These are phyloP conservation scores for Columba guinea DNA, from an alignment of 2,797 vertebrate species.

Conservation along the genomic window DNA sequence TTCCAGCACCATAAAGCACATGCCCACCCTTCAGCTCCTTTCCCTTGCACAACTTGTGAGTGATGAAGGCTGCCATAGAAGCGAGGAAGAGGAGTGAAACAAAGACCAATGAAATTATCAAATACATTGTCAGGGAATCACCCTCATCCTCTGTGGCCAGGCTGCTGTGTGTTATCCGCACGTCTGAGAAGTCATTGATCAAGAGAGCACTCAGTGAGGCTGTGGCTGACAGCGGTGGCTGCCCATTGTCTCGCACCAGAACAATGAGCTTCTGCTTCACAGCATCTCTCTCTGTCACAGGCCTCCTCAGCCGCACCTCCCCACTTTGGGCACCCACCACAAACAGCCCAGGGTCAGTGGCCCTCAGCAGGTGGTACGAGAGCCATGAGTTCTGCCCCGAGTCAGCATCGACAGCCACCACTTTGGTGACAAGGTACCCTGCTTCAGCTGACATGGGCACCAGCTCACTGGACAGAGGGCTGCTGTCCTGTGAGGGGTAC, in stretches of 20 bases:
- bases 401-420: too few species aligned
- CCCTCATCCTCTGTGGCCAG: not conserved
- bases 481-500: too few species aligned
- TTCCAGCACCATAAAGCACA: not conserved
- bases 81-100: not conserved
- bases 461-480: too few species aligned
- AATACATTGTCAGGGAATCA: not conserved
- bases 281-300: not conserved
- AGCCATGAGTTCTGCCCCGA: too few species aligned
- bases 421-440: too few species aligned
- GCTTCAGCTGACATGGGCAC: too few species aligned
- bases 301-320: too few species aligned
- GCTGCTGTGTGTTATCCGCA: not conserved
- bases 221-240: not conserved
- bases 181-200: too few species aligned
- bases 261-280: constrained; percentile 40
- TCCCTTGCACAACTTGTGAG: not conserved
- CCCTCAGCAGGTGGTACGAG: too few species aligned
- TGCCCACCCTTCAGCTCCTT: not conserved
- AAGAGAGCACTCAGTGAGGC: not conserved
- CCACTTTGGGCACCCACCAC: too few species aligned
- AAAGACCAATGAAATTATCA: not conserved
- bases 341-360: too few species aligned
- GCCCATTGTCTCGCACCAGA: constrained; percentile 51
- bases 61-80: not conserved